Evolutionary conservation across 1,140 invertebrate genomes (phyloP).

Genomic region (Rhyacophila brunnea): DNA sequence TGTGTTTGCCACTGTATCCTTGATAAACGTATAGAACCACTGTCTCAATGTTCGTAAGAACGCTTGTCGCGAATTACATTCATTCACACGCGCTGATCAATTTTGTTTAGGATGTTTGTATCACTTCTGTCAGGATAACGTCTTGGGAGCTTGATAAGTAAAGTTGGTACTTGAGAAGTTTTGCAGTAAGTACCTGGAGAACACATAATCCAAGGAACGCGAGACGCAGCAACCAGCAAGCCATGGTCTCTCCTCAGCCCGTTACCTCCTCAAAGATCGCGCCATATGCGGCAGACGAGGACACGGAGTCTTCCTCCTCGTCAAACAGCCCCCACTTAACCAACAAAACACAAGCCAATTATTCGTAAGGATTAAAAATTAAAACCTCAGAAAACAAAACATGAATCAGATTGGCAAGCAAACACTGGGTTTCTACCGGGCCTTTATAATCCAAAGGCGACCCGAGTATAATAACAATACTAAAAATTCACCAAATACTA

Average conservation of each 20-base stretch:
- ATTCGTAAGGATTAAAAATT: conserved; percentile 14
- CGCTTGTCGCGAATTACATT: no score
- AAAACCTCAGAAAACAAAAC: conserved; percentile 10
- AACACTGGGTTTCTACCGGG: no score
- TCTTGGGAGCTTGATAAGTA: no score
- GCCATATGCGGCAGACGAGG: conserved; percentile 20
- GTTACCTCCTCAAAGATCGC: conserved; percentile 20
- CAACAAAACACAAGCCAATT: conserved; percentile 20
- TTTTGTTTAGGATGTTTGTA: no score
- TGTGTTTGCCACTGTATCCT: no score
- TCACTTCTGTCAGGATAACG: no score
- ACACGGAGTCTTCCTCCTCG: conserved; percentile 10
- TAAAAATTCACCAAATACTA: conserved; percentile 12
- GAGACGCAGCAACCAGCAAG: conserved; percentile 19
- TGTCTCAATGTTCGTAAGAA: no score
- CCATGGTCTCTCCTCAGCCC: conserved; percentile 19
- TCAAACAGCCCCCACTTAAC: conserved; percentile 16
- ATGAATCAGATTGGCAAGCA: no score
- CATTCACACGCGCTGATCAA: no score
- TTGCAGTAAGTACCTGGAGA: conserved; percentile 17
- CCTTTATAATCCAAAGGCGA: no score
- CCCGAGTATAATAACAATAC: no score
- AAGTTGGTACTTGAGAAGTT: not conserved
- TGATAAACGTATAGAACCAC: no score
- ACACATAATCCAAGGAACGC: conserved; percentile 14